These are phyloP conservation scores for Lapara coniferarum DNA, from an alignment of 2,888 invertebrate species.

Conservation along the genomic window DNA sequence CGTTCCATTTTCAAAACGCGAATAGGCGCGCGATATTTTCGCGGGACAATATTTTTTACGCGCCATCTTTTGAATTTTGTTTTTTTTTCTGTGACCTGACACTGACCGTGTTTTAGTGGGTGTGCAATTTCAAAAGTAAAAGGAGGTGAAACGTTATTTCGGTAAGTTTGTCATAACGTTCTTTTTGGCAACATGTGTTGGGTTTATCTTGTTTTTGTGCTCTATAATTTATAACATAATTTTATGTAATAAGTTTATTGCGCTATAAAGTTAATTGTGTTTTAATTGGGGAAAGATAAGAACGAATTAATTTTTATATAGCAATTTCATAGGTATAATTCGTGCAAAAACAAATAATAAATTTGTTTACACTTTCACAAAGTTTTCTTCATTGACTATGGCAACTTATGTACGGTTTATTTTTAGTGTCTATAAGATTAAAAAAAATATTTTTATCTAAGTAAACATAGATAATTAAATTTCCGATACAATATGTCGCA, in stretches of 20 bases:
- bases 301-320: too few species aligned
- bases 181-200: slow-evolving; percentile 18
- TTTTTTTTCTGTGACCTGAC: slow-evolving; percentile 35
- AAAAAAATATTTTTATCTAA: too few species aligned
- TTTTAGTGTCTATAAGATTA: too few species aligned
- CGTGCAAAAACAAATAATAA: too few species aligned
- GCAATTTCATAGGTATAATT: too few species aligned
- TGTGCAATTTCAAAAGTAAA: slow-evolving; percentile 65
- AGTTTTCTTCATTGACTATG: too few species aligned
- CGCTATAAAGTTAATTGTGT: too few species aligned
- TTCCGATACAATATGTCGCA: too few species aligned
- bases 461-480: too few species aligned
- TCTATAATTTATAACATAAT: not conserved
- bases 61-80: slow-evolving; percentile 32
- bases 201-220: slow-evolving; percentile 17
- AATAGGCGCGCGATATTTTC: slow-evolving; percentile 57
- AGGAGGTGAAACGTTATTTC: slow-evolving; percentile 70
- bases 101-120: slow-evolving; percentile 44
- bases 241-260: not conserved
- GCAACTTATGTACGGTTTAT: too few species aligned
- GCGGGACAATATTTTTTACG: slow-evolving; percentile 32
- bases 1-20: slow-evolving; percentile 53
- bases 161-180: slow-evolving; percentile 52
- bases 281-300: too few species aligned
- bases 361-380: too few species aligned